These are phyloP conservation scores for Gopherus flavomarginatus DNA, from an alignment of 2,113 vertebrate genomes.

Conservation along the genomic window DNA sequence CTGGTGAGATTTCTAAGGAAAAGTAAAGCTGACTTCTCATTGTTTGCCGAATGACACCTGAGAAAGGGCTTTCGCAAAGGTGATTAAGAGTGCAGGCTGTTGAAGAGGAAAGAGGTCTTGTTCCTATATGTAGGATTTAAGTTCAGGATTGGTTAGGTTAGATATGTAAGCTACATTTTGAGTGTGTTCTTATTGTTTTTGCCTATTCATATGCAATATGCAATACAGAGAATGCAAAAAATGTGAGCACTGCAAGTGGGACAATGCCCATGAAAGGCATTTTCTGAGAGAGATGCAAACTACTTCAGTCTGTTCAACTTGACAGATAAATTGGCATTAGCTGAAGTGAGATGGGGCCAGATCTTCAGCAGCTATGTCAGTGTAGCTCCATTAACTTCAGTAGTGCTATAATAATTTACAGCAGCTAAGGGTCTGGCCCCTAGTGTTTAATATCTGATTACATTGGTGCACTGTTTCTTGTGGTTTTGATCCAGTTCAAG, in stretches of 20 bases:
- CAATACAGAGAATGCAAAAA: neutral
- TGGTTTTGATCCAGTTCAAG: constrained; percentile 14
- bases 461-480: constrained; percentile 30
- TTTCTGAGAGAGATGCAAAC: neutral
- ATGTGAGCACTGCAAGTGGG: neutral
- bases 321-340: constrained; percentile 20
- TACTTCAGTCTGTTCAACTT: neutral
- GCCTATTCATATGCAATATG: fast-evolving
- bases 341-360: neutral
- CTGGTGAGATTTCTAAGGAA: neutral
- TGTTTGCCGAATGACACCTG: neutral
- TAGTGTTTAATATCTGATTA: constrained; percentile 47
- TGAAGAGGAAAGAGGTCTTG: neutral
- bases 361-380: constrained; percentile 40
- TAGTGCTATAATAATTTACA: constrained; percentile 43
- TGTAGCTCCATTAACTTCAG: constrained; percentile 37
- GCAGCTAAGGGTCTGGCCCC: neutral
- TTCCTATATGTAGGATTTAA: neutral
- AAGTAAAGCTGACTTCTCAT: neutral
- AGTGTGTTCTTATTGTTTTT: neutral
- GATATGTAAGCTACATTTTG: neutral
- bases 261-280: neutral
- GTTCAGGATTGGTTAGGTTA: neutral
- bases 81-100: neutral
- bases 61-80: neutral